Percentiles rank a stretch among this genome's conserved stretches.
Conservation (phyloP, 1,140 invertebrate species). For the Atta colombica region DNA sequence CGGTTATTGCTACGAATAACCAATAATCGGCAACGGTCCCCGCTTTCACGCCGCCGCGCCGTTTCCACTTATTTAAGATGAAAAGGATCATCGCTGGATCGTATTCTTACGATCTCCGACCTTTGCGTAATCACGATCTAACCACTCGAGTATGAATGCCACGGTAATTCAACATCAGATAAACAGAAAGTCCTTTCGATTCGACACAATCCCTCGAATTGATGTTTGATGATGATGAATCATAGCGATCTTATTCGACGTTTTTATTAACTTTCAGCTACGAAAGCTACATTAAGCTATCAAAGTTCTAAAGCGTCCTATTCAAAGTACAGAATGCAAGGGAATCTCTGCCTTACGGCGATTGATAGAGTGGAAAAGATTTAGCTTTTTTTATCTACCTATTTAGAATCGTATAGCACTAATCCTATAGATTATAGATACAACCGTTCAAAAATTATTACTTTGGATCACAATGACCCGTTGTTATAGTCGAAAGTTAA, state of each 20-base stretch:
- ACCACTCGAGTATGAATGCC: background rate
- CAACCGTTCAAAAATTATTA: too few relatives aligned
- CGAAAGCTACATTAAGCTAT: too few relatives aligned
- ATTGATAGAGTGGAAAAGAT: too few relatives aligned
- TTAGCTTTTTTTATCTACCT: too few relatives aligned
- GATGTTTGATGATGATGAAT: conserved; percentile 29
- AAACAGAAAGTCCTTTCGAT: conserved; percentile 23
- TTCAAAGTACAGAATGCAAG: too few relatives aligned
- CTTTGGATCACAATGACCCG: too few relatives aligned
- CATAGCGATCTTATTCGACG: background rate
- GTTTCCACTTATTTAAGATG: conserved; percentile 67
- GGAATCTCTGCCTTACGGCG: too few relatives aligned
- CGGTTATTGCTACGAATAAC: conserved; percentile 60
- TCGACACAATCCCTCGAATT: conserved; percentile 37
- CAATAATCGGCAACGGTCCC: conserved; percentile 50
- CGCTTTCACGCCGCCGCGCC: conserved; percentile 69
- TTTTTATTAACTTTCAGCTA: background rate
- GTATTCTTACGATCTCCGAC: conserved; percentile 19
- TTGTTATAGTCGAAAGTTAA: too few relatives aligned
- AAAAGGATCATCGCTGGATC: conserved; percentile 8
- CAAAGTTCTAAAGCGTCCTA: too few relatives aligned
- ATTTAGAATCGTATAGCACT: too few relatives aligned
- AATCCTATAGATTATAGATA: too few relatives aligned
- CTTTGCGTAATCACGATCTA: conserved; percentile 19
- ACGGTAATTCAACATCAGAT: conserved; percentile 18